These are phyloP conservation scores for Forficula auricularia DNA, from an alignment of 1,140 invertebrate genomes.

Conservation along the genomic window DNA sequence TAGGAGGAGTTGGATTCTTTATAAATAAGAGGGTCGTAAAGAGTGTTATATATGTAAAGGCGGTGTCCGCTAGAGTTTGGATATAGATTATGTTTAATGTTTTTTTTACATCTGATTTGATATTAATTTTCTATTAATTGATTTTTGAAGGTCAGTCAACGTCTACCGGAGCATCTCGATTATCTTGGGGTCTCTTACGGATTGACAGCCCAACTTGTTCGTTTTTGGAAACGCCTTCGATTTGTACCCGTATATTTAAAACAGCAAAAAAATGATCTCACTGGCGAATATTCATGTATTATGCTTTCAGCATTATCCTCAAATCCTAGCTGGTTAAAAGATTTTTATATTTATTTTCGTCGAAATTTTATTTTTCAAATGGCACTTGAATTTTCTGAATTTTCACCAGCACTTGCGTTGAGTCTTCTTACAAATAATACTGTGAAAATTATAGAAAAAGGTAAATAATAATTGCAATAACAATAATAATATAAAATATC, in stretches of 20 bases:
- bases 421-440: conserved; percentile 29
- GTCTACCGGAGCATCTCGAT: conserved; percentile 69
- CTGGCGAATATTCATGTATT: conserved; percentile 96
- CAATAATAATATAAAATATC: no score
- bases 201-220: conserved; percentile 63
- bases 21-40: no score
- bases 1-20: no score
- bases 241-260: conserved; percentile 86
- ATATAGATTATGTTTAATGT: no score
- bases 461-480: no score
- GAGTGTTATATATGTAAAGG: no score
- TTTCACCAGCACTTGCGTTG: conserved; percentile 54
- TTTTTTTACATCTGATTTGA: no score
- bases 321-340: conserved; percentile 41
- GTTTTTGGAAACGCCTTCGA: conserved; percentile 76
- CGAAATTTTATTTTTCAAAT: conserved; percentile 59
- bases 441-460: no score
- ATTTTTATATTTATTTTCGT: conserved; percentile 71
- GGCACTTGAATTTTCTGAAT: conserved; percentile 52
- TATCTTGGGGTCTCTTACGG: conserved; percentile 93
- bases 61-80: no score
- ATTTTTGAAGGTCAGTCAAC: conserved; percentile 53
- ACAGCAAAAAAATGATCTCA: conserved; percentile 83
- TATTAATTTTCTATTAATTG: no score
- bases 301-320: conserved; percentile 61